Percentiles rank a stretch among this genome's conserved stretches.
phyloP scores from a whole-genome alignment of 2,888 invertebrate species.

The Eupithecia abbreviata region DNA sequence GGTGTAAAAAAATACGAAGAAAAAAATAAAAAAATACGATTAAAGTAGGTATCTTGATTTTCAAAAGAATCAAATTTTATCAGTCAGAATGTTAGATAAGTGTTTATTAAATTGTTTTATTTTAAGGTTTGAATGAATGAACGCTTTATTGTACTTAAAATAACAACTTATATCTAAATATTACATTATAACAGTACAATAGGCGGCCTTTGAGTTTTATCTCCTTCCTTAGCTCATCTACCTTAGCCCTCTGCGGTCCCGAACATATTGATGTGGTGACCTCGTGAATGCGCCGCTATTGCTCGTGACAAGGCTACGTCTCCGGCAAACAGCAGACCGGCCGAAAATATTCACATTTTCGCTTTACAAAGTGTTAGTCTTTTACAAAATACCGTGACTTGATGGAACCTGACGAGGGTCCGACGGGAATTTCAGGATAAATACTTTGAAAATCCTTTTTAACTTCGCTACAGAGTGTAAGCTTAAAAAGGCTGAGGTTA shows the following conservation, averaged over 20 bases:
- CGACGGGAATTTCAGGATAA: constrained; percentile 19
- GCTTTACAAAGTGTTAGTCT: constrained; percentile 22
- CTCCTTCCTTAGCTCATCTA: no score
- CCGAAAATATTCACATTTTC: constrained; percentile 21
- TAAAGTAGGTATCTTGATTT: no score
- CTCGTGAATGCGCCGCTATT: not conserved
- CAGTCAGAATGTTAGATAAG: no score
- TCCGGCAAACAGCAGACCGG: not conserved
- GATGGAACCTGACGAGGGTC: constrained; percentile 31
- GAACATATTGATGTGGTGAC: not conserved
- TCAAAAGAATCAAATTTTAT: no score
- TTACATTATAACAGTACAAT: no score
- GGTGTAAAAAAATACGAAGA: no score
- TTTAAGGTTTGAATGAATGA: no score
- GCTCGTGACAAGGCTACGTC: not conserved
- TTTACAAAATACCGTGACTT: constrained; percentile 30
- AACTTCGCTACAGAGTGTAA: constrained; percentile 5
- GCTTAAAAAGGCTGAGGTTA: constrained; percentile 23
- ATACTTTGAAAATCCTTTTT: constrained; percentile 27
- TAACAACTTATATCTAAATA: no score
- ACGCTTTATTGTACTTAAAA: no score
- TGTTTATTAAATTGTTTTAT: no score
- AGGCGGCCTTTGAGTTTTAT: no score
- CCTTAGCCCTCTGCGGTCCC: not conserved
- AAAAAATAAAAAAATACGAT: no score